Evolutionary conservation across 2,113 vertebrate species (phyloP).

Genomic region (Ceyx melanurus): DNA sequence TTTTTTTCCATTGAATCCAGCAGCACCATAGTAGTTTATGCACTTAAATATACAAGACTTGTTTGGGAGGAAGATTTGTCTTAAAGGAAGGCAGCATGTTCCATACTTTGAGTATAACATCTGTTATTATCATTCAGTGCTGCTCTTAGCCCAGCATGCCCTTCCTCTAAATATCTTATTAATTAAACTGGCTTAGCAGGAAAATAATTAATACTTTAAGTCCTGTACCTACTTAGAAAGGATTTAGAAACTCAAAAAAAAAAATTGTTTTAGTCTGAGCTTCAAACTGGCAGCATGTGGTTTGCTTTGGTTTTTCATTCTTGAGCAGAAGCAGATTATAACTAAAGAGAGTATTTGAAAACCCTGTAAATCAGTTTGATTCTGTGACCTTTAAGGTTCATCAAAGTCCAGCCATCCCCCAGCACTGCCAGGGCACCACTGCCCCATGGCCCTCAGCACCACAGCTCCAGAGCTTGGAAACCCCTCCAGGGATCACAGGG

Average conservation of each 20-base stretch:
- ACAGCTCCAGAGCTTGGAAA: neutral
- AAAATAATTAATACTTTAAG: constrained; percentile 60
- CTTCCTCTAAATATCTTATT: constrained; percentile 60
- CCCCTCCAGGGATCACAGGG: neutral
- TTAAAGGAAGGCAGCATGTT: neutral
- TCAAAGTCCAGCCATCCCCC: neutral
- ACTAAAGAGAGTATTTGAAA: neutral
- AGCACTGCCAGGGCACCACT: neutral
- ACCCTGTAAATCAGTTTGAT: neutral
- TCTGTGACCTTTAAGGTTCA: neutral
- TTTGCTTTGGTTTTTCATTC: neutral
- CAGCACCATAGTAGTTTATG: neutral
- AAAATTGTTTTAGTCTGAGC: constrained; percentile 10
- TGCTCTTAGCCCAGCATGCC: constrained; percentile 33
- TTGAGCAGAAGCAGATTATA: neutral
- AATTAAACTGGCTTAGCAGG: constrained; percentile 58
- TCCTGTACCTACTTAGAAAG: constrained; percentile 35
- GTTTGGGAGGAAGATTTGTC: constrained; percentile 15
- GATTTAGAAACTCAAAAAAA: constrained; percentile 45
- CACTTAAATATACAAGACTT: neutral
- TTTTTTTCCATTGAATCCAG: neutral
- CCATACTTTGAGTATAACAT: constrained; percentile 4
- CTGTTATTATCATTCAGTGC: constrained; percentile 43
- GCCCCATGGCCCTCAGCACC: neutral
- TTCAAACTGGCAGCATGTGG: neutral